Evolutionary conservation across 2,888 invertebrate genomes (phyloP).

Genomic region (Ferdinandea cuprea): DNA sequence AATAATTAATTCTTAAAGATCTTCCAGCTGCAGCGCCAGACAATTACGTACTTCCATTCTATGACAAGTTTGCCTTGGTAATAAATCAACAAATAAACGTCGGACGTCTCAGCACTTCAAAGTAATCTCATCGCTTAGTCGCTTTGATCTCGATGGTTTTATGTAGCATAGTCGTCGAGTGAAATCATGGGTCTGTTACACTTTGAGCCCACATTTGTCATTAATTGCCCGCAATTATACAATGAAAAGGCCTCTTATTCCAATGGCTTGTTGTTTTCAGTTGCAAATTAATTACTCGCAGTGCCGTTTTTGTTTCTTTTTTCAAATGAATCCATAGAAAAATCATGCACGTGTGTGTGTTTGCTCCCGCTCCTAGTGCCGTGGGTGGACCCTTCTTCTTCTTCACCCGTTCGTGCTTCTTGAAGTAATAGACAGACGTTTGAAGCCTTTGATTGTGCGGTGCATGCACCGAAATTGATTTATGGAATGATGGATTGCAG

Average conservation of each 20-base stretch:
- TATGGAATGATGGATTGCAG: constrained; percentile 18
- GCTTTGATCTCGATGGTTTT: constrained; percentile 52
- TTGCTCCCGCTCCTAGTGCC: background rate
- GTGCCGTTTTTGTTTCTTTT: no score
- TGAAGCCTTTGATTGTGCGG: constrained; percentile 38
- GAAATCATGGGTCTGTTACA: constrained; percentile 17
- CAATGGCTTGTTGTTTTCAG: constrained; percentile 59
- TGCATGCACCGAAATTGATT: constrained; percentile 50
- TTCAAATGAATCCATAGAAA: constrained; percentile 36
- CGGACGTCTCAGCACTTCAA: constrained; percentile 24
- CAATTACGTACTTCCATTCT: background rate
- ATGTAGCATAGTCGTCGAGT: background rate
- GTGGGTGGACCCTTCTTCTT: constrained; percentile 27
- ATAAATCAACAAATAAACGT: constrained; percentile 63
- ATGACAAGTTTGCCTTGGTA: constrained; percentile 30
- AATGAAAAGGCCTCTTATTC: constrained; percentile 57
- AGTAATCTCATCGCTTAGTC: constrained; percentile 43
- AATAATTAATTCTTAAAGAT: no score
- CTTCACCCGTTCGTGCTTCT: constrained; percentile 43
- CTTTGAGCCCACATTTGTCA: constrained; percentile 53
- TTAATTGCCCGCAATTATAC: constrained; percentile 69
- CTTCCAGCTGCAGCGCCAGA: no score
- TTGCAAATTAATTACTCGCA: constrained; percentile 69
- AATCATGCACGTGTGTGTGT: constrained; percentile 11
- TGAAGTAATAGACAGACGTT: background rate